A percentile compares a stretch with the other conserved stretches of the same genome.
Evolutionary conservation across 2,888 invertebrate genomes (phyloP).

Genomic region (Psylliodes chrysocephalus): DNA sequence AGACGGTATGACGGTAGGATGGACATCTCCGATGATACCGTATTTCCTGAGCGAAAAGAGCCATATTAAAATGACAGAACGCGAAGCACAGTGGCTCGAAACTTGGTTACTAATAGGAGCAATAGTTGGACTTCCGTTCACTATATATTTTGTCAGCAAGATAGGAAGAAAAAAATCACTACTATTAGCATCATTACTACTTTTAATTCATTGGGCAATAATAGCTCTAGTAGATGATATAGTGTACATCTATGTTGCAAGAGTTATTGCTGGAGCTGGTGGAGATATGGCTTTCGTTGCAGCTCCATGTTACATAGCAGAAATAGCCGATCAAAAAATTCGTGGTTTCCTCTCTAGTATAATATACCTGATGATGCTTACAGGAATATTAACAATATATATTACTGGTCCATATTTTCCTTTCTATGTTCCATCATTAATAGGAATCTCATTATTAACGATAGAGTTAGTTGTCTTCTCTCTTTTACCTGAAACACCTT

Average conservation of each 20-base stretch:
- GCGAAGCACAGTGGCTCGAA: slow-evolving; percentile 52
- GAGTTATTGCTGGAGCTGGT: slow-evolving; percentile 57
- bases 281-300: slow-evolving; percentile 61
- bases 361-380: slow-evolving; percentile 60
- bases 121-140: slow-evolving; percentile 52
- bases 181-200: slow-evolving; percentile 53
- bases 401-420: slow-evolving; percentile 55
- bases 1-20: slow-evolving; percentile 62
- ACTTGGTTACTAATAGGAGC: slow-evolving; percentile 50
- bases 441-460: slow-evolving; percentile 55
- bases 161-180: slow-evolving; percentile 57
- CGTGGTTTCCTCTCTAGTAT: slow-evolving; percentile 59
- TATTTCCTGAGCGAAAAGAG: slow-evolving; percentile 52
- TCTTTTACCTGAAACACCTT: slow-evolving; percentile 61
- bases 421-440: slow-evolving; percentile 54
- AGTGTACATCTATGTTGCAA: slow-evolving; percentile 53
- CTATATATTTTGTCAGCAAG: slow-evolving; percentile 53
- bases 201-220: slow-evolving; percentile 57
- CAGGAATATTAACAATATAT: slow-evolving; percentile 59
- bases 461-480: slow-evolving; percentile 57
- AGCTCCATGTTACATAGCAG: slow-evolving; percentile 61
- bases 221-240: slow-evolving; percentile 53
- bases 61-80: slow-evolving; percentile 53
- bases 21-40: slow-evolving; percentile 60
- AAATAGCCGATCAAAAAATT: slow-evolving; percentile 60